A percentile compares a stretch with the other conserved stretches of the same genome.
phyloP scores from a whole-genome alignment of 2,113 vertebrate genomes.

The Kryptolebias marmoratus region DNA sequence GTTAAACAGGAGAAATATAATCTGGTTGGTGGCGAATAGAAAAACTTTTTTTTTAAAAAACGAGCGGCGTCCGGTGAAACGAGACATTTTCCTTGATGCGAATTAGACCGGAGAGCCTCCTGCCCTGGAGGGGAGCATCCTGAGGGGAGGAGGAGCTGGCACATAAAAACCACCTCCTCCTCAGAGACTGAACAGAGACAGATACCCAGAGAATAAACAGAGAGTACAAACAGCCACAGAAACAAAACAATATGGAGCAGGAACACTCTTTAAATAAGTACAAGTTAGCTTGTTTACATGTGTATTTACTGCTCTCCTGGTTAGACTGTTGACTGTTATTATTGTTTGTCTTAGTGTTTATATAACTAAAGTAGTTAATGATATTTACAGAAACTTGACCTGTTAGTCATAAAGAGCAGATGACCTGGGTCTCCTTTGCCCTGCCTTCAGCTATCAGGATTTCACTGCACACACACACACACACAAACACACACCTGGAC shows the following conservation, averaged over 20 bases:
- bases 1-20: background rate
- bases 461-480: background rate
- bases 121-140: constrained; percentile 33
- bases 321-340: too few species aligned
- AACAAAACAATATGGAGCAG: background rate
- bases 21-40: too few species aligned
- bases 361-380: too few species aligned
- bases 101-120: constrained; percentile 20
- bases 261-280: too few species aligned
- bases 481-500: background rate
- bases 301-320: too few species aligned
- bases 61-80: constrained; percentile 28
- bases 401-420: background rate
- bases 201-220: background rate
- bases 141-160: constrained; percentile 36
- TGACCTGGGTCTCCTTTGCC: constrained; percentile 4
- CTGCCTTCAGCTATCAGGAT: background rate
- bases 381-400: too few species aligned
- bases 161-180: constrained; percentile 15
- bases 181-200: constrained; percentile 18
- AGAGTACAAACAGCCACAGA: background rate
- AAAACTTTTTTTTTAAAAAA: background rate
- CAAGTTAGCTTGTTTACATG: background rate
- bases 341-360: too few species aligned
- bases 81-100: constrained; percentile 19